Percentiles rank a stretch among this genome's conserved stretches.
Conservation (phyloP, 2,113 vertebrate genomes). For the Opisthocomus hoazin region DNA sequence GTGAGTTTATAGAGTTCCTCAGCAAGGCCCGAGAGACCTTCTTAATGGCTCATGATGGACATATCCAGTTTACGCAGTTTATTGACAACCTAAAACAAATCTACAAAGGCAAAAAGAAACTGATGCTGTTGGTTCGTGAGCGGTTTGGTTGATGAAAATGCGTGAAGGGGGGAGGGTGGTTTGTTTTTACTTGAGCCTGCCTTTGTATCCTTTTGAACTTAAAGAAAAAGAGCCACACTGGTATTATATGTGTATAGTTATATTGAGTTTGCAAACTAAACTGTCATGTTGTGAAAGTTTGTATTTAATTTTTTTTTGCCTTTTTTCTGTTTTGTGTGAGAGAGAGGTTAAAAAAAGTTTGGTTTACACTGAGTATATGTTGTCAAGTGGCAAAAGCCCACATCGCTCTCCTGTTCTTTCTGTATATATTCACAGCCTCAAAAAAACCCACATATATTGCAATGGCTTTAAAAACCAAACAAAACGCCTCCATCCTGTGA, state of each 20-base stretch:
- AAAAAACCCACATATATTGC: conserved; percentile 73
- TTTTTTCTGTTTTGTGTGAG: conserved; percentile 77
- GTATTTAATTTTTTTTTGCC: conserved; percentile 69
- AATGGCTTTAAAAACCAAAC: conserved; percentile 96
- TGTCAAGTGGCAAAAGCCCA: conserved; percentile 95
- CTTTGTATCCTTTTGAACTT: conserved; percentile 96
- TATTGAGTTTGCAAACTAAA: conserved; percentile 92
- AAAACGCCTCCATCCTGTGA: conserved; percentile 94
- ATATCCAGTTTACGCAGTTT: conserved; percentile 86
- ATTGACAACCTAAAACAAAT: conserved; percentile 86
- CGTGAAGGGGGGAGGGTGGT: not conserved
- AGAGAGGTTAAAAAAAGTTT: conserved; percentile 82
- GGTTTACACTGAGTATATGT: conserved; percentile 94
- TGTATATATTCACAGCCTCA: conserved; percentile 89
- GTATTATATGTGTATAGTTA: conserved; percentile 98
- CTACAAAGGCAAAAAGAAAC: conserved; percentile 89
- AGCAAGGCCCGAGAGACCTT: conserved; percentile 85
- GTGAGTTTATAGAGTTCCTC: conserved; percentile 85
- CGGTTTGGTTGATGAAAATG: conserved; percentile 76
- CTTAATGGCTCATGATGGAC: conserved; percentile 83
- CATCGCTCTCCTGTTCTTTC: conserved; percentile 87
- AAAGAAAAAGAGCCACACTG: conserved; percentile 92
- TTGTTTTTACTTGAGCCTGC: conserved; percentile 95
- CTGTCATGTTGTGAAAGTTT: conserved; percentile 96
- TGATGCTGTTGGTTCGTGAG: conserved; percentile 85